phyloP scores from a whole-genome alignment of 1,140 invertebrate species.

The Cydia splendana region DNA sequence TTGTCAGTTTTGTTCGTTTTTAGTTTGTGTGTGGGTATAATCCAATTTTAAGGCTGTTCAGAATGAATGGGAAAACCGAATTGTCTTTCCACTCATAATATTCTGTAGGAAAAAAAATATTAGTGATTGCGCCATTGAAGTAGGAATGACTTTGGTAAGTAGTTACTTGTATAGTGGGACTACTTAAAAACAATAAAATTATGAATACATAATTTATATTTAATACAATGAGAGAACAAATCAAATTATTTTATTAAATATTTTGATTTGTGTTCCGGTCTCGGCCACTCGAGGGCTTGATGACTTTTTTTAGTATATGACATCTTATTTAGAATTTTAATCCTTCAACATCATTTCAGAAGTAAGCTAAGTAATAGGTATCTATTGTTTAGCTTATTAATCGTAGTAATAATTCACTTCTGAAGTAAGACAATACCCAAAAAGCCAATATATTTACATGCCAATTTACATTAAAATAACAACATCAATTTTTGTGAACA shows the following conservation, averaged over 20 bases:
- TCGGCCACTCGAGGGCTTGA: no score
- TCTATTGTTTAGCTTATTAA: background rate
- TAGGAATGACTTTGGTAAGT: constrained; percentile 16
- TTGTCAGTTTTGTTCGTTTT: constrained; percentile 23
- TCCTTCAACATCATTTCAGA: background rate
- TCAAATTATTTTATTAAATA: no score
- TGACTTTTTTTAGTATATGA: no score
- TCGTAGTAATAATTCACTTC: background rate
- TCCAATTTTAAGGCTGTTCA: constrained; percentile 24
- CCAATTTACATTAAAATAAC: background rate
- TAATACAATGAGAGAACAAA: background rate
- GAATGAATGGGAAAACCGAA: constrained; percentile 24
- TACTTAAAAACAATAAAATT: background rate
- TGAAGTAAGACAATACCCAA: background rate
- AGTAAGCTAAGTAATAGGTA: background rate
- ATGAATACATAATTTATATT: background rate
- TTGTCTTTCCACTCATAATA: constrained; percentile 11
- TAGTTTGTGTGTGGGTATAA: constrained; percentile 17
- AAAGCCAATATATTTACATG: constrained; percentile 22
- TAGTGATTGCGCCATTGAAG: background rate
- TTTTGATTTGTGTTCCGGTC: no score
- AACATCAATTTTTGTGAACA: constrained; percentile 8
- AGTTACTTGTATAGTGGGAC: constrained; percentile 23
- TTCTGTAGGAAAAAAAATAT: constrained; percentile 3
- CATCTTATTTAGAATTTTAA: background rate